phyloP scores from a whole-genome alignment of 2,797 vertebrate genomes.

The Anomalospiza imberbis region DNA sequence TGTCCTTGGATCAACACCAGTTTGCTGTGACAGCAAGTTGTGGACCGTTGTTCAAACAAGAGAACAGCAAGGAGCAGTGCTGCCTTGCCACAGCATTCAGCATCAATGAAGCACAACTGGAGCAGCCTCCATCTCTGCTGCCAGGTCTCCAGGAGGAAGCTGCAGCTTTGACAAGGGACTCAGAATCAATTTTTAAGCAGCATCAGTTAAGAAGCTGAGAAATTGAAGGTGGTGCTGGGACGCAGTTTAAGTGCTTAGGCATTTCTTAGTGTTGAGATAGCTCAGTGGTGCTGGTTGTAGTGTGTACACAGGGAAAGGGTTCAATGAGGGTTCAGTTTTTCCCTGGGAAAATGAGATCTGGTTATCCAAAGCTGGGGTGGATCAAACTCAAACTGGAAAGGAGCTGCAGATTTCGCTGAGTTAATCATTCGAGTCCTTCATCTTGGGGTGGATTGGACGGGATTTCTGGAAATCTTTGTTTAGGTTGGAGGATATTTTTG shows the following conservation, averaged over 20 bases:
- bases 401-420: neutral
- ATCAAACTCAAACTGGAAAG: neutral
- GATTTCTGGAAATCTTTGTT: neutral
- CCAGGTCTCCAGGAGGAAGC: neutral
- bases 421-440: neutral
- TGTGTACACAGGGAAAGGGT: neutral
- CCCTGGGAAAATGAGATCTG: neutral
- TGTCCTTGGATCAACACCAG: conserved; percentile 16
- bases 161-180: neutral
- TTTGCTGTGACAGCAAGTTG: conserved; percentile 20
- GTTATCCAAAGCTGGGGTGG: neutral
- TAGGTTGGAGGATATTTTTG: neutral
- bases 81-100: neutral
- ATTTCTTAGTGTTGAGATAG: neutral
- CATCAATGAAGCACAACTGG: neutral
- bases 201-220: neutral
- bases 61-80: neutral
- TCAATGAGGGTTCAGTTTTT: neutral
- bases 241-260: neutral
- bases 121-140: neutral
- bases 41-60: neutral
- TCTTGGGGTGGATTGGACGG: neutral
- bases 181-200: neutral
- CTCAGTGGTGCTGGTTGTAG: fast-evolving
- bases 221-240: neutral